phyloP scores from a whole-genome alignment of 1,140 invertebrate species.

The Drosophila busckii region DNA sequence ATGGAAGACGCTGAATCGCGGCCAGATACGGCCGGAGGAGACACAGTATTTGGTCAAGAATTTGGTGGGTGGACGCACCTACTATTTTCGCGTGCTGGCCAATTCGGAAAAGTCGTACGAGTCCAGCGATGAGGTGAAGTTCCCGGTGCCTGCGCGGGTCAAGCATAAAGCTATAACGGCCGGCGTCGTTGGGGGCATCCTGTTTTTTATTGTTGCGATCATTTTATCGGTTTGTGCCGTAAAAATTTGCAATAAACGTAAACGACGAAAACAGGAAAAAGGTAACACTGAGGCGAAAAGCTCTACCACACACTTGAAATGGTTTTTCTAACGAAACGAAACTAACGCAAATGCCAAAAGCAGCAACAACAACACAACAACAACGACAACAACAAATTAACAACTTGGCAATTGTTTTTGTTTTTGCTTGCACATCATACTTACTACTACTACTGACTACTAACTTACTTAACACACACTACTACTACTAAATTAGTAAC shows the following conservation, averaged over 20 bases:
- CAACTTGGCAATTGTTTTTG: conserved; percentile 26
- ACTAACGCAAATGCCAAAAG: conserved; percentile 17
- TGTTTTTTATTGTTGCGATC: conserved; percentile 97
- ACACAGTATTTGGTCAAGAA: conserved; percentile 94
- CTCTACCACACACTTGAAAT: conserved; percentile 69
- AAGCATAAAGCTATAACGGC: conserved; percentile 96
- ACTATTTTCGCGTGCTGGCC: conserved; percentile 93
- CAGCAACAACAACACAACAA: not conserved
- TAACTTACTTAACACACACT: not conserved
- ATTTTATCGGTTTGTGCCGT: conserved; percentile 97
- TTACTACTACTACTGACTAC: conserved; percentile 7
- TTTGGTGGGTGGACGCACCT: conserved; percentile 91
- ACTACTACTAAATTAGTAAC: not conserved
- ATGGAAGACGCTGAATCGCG: conserved; percentile 92
- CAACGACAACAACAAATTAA: conserved; percentile 17
- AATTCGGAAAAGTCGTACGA: conserved; percentile 90
- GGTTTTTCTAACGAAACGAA: conserved; percentile 59
- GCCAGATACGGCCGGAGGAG: conserved; percentile 91
- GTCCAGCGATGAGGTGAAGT: conserved; percentile 91
- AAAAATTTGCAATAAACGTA: conserved; percentile 97
- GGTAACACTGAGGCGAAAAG: conserved; percentile 83
- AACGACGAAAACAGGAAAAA: conserved; percentile 97
- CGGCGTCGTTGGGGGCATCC: conserved; percentile 94
- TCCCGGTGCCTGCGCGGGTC: conserved; percentile 90
- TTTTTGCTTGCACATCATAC: conserved; percentile 30